Conservation (phyloP, 2,888 invertebrate species). For the Drosophila macrothrix region DNA sequence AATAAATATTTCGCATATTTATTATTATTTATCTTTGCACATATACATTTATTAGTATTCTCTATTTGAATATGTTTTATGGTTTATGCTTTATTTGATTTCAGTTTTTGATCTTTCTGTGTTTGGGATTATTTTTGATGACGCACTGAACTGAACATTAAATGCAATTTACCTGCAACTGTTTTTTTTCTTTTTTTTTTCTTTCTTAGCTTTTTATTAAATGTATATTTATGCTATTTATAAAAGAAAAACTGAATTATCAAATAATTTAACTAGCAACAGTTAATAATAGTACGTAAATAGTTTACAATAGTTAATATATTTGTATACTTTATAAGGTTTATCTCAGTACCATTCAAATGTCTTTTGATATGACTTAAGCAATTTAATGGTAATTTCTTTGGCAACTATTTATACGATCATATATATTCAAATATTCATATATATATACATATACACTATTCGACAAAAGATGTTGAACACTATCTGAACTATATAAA, state of each 20-base stretch:
- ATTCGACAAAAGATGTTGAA: conserved; percentile 19
- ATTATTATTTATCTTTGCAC: conserved; percentile 54
- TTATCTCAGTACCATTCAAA: conserved; percentile 77
- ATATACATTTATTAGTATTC: conserved; percentile 26
- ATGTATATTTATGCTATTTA: conserved; percentile 24
- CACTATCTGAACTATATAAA: conserved; percentile 24
- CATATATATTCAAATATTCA: conserved; percentile 20
- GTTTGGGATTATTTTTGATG: conserved; percentile 31
- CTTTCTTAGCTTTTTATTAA: neutral
- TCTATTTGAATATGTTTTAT: conserved; percentile 32
- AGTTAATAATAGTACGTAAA: conserved; percentile 60
- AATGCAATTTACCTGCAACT: conserved; percentile 72
- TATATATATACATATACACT: conserved; percentile 17
- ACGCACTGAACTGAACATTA: conserved; percentile 49
- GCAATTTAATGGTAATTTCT: conserved; percentile 64
- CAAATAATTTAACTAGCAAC: conserved; percentile 57
- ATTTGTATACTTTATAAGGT: conserved; percentile 40
- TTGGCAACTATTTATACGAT: conserved; percentile 31
- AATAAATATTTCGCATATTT: conserved; percentile 20
- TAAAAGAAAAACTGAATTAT: conserved; percentile 20
- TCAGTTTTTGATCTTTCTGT: conserved; percentile 57
- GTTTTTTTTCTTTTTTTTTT: conserved; percentile 29
- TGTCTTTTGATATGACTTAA: conserved; percentile 81
- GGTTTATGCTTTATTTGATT: conserved; percentile 64
- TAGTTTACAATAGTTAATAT: conserved; percentile 71